Percentiles rank a stretch among this genome's conserved stretches.
phyloP scores from a whole-genome alignment of 2,113 vertebrate genomes.

The Gavialis gangeticus region DNA sequence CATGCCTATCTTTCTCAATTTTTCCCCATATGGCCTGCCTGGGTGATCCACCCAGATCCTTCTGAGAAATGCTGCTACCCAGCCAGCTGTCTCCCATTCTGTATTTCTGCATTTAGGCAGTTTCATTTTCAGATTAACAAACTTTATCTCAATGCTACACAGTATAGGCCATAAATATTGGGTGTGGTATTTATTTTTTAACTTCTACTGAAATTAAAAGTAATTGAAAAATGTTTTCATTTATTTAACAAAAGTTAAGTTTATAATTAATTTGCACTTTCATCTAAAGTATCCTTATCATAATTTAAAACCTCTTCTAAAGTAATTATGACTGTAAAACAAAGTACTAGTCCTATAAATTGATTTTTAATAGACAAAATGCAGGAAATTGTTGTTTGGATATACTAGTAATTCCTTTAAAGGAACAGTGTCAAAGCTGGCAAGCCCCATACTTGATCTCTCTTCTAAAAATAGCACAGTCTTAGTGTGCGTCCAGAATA shows the following conservation, averaged over 20 bases:
- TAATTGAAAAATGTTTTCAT: not conserved
- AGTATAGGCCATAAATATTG: not conserved
- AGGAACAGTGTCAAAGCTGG: not conserved
- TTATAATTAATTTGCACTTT: not conserved
- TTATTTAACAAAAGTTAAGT: not conserved
- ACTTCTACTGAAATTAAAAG: not conserved
- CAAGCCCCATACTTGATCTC: not conserved
- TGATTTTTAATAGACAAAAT: not conserved
- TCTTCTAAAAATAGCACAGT: not conserved
- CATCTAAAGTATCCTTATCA: not conserved
- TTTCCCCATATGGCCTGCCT: too few relatives aligned
- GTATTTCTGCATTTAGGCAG: too few relatives aligned
- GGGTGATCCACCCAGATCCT: too few relatives aligned
- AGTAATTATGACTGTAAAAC: not conserved
- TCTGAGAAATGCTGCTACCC: too few relatives aligned
- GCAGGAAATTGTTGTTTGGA: not conserved
- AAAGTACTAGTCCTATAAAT: not conserved
- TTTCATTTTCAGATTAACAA: too few relatives aligned
- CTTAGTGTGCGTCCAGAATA: not conserved
- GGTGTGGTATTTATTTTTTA: not conserved
- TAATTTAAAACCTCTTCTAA: conserved; percentile 17
- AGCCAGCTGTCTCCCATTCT: too few relatives aligned
- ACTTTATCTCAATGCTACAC: too few relatives aligned
- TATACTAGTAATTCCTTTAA: not conserved
- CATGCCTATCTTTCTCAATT: too few relatives aligned